Conservation (phyloP, 2,113 vertebrate genomes). For the Antidorcas marsupialis region DNA sequence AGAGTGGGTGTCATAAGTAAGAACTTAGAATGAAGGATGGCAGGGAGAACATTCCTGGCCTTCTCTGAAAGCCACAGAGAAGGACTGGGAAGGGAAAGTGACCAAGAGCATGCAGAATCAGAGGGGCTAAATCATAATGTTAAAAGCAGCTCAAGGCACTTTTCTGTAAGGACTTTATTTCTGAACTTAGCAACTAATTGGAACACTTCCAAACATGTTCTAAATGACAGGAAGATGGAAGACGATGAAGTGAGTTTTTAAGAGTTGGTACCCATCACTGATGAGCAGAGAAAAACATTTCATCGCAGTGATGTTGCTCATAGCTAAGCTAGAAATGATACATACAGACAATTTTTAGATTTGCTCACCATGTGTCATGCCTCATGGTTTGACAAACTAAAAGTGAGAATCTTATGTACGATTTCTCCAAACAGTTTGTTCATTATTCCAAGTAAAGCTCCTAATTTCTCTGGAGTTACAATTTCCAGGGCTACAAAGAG, state of each 20-base stretch:
- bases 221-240: conserved; percentile 43
- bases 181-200: conserved; percentile 42
- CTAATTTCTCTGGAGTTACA: conserved; percentile 5
- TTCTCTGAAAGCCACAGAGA: conserved; percentile 21
- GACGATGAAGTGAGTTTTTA: conserved; percentile 1
- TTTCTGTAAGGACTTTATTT: conserved; percentile 59
- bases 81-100: conserved; percentile 31
- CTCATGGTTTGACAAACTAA: conserved; percentile 7
- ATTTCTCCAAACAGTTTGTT: background rate
- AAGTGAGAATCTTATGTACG: background rate
- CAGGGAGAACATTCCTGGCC: conserved; percentile 34
- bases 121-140: conserved; percentile 32
- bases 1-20: conserved; percentile 40
- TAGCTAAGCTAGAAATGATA: background rate
- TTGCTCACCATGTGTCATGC: background rate
- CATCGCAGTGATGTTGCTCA: background rate
- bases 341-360: background rate
- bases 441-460: conserved; percentile 5
- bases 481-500: conserved; percentile 42
- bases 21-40: conserved; percentile 37
- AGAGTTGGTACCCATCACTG: background rate
- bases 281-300: conserved; percentile 1
- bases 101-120: conserved; percentile 27
- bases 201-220: conserved; percentile 35
- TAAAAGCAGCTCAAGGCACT: conserved; percentile 34